Conservation (phyloP, 2,797 vertebrate species). For the Loriculus beryllinus region DNA sequence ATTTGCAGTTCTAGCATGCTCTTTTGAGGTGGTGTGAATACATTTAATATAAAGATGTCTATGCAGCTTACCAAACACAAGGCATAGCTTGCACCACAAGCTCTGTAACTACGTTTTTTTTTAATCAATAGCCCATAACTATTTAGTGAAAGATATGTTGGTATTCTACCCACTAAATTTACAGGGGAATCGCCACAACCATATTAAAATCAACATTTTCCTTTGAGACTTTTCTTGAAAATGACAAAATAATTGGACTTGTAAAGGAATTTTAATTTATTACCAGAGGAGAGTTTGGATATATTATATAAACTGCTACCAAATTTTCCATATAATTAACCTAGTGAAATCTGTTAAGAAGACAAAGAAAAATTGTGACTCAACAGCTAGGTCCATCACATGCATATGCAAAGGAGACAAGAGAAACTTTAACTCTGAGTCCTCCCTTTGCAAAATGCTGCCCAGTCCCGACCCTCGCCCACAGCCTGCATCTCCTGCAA, state of each 20-base stretch:
- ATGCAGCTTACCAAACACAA: constrained; percentile 47
- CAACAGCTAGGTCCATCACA: background rate
- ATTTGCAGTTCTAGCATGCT: constrained; percentile 43
- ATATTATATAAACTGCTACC: background rate
- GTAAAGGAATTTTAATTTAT: constrained; percentile 9
- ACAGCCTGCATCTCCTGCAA: background rate
- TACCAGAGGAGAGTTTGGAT: background rate
- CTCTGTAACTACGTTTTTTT: constrained; percentile 46
- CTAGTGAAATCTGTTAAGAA: constrained; percentile 1
- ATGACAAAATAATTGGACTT: background rate
- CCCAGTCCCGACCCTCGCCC: background rate
- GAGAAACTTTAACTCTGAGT: background rate
- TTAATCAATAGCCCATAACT: constrained; percentile 58
- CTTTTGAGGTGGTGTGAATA: constrained; percentile 64
- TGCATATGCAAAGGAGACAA: constrained; percentile 2
- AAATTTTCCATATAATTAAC: background rate
- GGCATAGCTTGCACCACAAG: constrained; percentile 49
- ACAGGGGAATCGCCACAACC: background rate
- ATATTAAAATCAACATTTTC: constrained; percentile 31
- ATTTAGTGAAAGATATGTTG: constrained; percentile 62
- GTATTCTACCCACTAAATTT: background rate
- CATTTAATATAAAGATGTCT: constrained; percentile 68
- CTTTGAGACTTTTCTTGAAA: background rate
- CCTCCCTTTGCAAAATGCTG: background rate
- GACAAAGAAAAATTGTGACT: background rate